Conservation (phyloP, 92 coral and sea anemone species). For the Blastomussa wellsi region DNA sequence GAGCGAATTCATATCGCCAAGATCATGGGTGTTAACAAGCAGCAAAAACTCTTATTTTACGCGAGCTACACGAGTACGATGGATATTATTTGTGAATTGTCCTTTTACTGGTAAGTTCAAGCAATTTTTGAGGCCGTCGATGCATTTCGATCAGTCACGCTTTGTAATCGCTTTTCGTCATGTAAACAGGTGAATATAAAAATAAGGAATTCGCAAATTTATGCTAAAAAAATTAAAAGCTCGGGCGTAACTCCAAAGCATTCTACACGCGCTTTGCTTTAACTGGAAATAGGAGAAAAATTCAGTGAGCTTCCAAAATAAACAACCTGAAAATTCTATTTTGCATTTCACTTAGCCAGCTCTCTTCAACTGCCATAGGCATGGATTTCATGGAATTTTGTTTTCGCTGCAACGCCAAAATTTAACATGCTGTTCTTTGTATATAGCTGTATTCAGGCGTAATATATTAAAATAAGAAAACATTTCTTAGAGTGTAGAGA, state of each 20-base stretch:
- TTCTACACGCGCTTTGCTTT: not conserved
- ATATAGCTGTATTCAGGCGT: not conserved
- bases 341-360: not conserved
- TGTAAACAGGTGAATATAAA: not conserved
- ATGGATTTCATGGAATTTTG: not conserved
- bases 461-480: not conserved
- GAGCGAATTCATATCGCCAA: not conserved
- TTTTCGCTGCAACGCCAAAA: not conserved
- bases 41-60: not conserved
- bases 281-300: not conserved
- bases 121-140: not conserved
- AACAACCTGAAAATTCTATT: not conserved
- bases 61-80: not conserved
- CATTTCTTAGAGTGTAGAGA: not conserved
- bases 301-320: not conserved
- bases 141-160: not conserved
- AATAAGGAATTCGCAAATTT: not conserved
- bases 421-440: not conserved
- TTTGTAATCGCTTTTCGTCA: not conserved
- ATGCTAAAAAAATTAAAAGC: not conserved
- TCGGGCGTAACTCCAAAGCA: not conserved
- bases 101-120: conserved; percentile 7
- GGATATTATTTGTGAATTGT: not conserved
- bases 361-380: not conserved
- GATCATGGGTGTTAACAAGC: not conserved